A percentile compares a stretch with the other conserved stretches of the same genome.
Evolutionary conservation across 2,888 invertebrate genomes (phyloP).

Genomic region (Elysia crispata): DNA sequence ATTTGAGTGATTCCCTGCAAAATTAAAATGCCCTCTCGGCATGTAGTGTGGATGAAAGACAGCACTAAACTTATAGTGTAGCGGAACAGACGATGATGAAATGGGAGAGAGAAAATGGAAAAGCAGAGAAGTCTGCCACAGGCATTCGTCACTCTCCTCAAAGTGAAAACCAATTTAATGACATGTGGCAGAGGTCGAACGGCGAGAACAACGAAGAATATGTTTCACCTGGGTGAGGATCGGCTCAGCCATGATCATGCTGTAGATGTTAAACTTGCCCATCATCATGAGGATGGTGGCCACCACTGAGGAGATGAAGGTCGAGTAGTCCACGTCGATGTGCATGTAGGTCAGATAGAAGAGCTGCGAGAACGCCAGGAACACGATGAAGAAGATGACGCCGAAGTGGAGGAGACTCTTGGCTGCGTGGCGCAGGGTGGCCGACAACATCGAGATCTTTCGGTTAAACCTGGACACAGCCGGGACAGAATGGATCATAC

Average conservation of each 20-base stretch:
- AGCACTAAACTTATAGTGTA: too few species aligned
- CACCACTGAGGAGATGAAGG: slow-evolving; percentile 66
- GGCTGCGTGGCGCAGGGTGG: slow-evolving; percentile 70
- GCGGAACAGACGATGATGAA: too few species aligned
- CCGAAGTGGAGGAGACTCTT: slow-evolving; percentile 73
- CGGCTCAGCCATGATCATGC: slow-evolving; percentile 69
- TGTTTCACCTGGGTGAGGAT: slow-evolving; percentile 64
- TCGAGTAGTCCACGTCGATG: slow-evolving; percentile 55
- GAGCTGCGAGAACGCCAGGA: slow-evolving; percentile 76
- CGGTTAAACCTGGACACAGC: slow-evolving; percentile 75
- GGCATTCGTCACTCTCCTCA: too few species aligned
- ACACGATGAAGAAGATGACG: slow-evolving; percentile 75
- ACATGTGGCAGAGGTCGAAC: too few species aligned
- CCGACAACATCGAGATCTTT: slow-evolving; percentile 71
- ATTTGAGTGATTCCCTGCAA: too few species aligned
- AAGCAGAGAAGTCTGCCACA: too few species aligned
- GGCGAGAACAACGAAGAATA: too few species aligned
- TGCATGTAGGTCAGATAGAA: slow-evolving; percentile 75
- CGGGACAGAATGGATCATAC: too few species aligned
- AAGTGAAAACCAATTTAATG: too few species aligned
- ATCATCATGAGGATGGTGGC: slow-evolving; percentile 76
- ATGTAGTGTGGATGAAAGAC: too few species aligned
- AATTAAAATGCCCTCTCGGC: too few species aligned
- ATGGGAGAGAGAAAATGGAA: too few species aligned
- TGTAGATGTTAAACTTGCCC: slow-evolving; percentile 76